Evolutionary conservation across 2,797 vertebrate genomes (phyloP).

Genomic region (Bradypodion pumilum): DNA sequence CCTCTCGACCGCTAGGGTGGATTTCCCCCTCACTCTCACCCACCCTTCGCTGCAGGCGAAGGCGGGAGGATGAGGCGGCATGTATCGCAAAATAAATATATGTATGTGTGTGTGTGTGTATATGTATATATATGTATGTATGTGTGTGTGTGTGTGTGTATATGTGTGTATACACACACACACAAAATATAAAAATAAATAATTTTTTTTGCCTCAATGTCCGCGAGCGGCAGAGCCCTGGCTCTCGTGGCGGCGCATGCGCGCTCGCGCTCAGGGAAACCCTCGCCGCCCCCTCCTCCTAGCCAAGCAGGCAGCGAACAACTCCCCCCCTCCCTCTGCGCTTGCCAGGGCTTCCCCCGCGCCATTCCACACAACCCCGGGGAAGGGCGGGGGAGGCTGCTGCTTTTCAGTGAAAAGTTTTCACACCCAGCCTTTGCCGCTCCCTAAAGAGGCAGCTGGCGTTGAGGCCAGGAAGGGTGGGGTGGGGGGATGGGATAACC

Average conservation of each 20-base stretch:
- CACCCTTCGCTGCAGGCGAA: background rate
- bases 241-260: background rate
- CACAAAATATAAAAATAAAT: no score
- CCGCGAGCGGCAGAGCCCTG: conserved; percentile 30
- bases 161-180: no score
- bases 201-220: conserved; percentile 66
- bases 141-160: no score
- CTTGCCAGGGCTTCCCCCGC: conserved; percentile 28
- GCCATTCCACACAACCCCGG: background rate
- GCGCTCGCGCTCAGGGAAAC: background rate
- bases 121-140: no score
- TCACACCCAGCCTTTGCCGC: background rate
- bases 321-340: background rate
- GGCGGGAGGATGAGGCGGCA: conserved; percentile 48
- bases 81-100: no score
- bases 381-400: background rate
- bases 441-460: background rate
- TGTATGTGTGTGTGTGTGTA: no score
- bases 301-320: conserved; percentile 7
- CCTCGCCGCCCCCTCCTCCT: conserved; percentile 3
- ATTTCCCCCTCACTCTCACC: background rate
- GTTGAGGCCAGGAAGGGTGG: background rate
- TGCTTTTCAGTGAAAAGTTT: no score
- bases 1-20: background rate
- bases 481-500: no score